Conservation (phyloP, 1,140 invertebrate genomes). For the Drosophila prosaltans region DNA sequence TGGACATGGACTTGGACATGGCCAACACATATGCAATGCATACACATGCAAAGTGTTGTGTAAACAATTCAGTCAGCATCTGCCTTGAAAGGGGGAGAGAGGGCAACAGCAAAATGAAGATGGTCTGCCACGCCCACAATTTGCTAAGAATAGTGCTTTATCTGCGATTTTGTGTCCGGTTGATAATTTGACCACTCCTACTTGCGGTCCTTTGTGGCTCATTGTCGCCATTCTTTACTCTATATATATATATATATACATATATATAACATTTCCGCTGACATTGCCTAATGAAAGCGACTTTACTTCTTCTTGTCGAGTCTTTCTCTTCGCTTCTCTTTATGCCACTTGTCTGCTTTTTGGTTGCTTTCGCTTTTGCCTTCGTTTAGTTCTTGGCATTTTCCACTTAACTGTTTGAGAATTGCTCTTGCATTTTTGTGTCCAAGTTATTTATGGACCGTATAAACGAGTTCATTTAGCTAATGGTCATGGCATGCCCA, state of each 20-base stretch:
- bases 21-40: conserved; percentile 40
- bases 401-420: conserved; percentile 56
- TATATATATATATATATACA: conserved; percentile 6
- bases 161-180: conserved; percentile 25
- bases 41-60: conserved; percentile 75
- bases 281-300: conserved; percentile 50
- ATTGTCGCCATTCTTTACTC: conserved; percentile 47
- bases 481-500: conserved; percentile 71
- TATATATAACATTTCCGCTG: conserved; percentile 37
- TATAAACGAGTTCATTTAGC: conserved; percentile 80
- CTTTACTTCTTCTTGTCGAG: conserved; percentile 23
- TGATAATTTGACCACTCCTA: not conserved
- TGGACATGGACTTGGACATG: conserved; percentile 42
- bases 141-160: conserved; percentile 47
- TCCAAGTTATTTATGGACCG: conserved; percentile 73
- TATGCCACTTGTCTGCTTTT: not conserved
- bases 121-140: conserved; percentile 38
- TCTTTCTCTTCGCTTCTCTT: conserved; percentile 9
- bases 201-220: conserved; percentile 9
- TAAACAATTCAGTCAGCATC: conserved; percentile 63
- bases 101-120: not conserved
- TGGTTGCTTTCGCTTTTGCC: not conserved
- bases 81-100: conserved; percentile 5
- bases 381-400: conserved; percentile 55
- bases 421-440: conserved; percentile 69